phyloP scores from a whole-genome alignment of 2,113 vertebrate species.

The Dolichallabes microphthalmus region DNA sequence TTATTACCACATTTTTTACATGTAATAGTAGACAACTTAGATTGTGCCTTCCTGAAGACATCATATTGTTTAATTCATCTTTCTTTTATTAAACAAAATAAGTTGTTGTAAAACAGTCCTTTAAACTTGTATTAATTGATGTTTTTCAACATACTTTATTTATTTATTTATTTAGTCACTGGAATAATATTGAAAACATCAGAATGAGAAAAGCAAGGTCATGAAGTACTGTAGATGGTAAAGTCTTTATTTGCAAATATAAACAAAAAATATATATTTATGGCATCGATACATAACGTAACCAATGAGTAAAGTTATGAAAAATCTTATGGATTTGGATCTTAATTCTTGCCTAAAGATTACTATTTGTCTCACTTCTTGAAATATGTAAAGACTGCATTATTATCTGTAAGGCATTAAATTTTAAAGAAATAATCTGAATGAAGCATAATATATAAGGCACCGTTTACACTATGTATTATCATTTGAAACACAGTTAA shows the following conservation, averaged over 20 bases:
- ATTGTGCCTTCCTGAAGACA: neutral
- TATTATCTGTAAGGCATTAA: neutral
- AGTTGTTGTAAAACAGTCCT: neutral
- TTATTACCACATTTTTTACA: too few species aligned
- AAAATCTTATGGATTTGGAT: neutral
- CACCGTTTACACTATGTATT: neutral
- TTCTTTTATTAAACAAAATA: neutral
- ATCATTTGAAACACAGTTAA: neutral
- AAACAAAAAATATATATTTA: neutral
- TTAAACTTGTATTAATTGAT: neutral
- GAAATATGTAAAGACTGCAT: neutral
- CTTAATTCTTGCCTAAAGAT: neutral
- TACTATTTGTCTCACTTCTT: neutral
- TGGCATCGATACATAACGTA: neutral
- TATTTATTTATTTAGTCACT: neutral
- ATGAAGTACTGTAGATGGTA: neutral
- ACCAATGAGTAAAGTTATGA: neutral
- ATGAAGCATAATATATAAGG: neutral
- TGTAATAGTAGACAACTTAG: neutral
- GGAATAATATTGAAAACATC: neutral
- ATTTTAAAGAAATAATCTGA: neutral
- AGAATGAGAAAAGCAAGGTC: neutral
- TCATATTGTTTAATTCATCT: neutral
- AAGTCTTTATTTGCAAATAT: neutral
- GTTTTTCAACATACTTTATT: neutral